Base-by-base conservation (phyloP, 2,113 vertebrate species). In the Galbula dea region DNA sequence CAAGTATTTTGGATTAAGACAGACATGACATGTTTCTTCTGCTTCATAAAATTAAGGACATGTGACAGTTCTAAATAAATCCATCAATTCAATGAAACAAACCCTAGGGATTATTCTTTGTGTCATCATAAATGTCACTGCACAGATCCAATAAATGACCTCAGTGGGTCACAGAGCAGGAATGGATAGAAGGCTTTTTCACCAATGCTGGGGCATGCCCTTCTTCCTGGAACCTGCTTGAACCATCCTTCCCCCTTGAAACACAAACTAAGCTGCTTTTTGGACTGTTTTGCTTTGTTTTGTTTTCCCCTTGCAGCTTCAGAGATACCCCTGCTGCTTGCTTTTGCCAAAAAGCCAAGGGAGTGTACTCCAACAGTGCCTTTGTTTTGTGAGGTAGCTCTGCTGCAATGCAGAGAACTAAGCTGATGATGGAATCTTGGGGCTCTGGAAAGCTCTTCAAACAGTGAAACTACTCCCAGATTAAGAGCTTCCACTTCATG, bases 391-490 rank as follows among this genome's bases (percentile, higher is more conserved):
- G 73, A 82, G 12, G 23, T 23, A 55, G 26, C 8, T 71, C 18
- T 77, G 4, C 18, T 2, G 0, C 15, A 51, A 63, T 8, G 12
- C 7, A 46, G 43, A 78, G 39, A 86, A 34, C 32, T 27, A 34
- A 68, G 69, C 13, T 0, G 0, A 29, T 15, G 14, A 54, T 0
- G 2, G 20, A 55, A 58, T 27, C 7, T 86, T 45, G 41, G 22
- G 26, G 11, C 23, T 79, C 36, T 85, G 34, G 36, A 80, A 87
- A 87, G n/a, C 29, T 54, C 55, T 68, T 41, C 34, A 26, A 43
- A 10, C 22, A 54, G 10, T 29, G 76, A 69, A 91, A 54, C 6
- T 57, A 17, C 13, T 2, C 26, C 11, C 14, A 46, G 2, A 19
- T 66, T 20, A 49, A 54, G 12, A 23, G 54, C 13, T 89, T 57